These are phyloP conservation scores for Discoglossus pictus DNA, from an alignment of 2,797 vertebrate species.

Conservation along the genomic window DNA sequence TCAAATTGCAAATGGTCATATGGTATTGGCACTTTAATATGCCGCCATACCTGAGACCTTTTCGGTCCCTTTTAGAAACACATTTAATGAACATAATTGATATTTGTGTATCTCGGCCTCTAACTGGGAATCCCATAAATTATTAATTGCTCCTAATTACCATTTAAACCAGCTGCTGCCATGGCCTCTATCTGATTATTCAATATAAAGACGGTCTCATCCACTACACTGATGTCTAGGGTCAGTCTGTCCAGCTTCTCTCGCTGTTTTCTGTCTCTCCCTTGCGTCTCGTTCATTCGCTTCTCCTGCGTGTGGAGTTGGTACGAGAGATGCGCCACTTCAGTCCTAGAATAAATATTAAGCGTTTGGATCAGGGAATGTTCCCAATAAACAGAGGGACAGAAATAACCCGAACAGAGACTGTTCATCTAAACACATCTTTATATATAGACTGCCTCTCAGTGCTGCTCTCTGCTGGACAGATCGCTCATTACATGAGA, in stretches of 20 bases:
- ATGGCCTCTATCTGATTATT: conserved; percentile 61
- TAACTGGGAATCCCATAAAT: too few species aligned
- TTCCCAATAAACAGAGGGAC: not conserved
- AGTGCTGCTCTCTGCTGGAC: too few species aligned
- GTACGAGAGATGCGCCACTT: conserved; percentile 78
- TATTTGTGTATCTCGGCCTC: too few species aligned
- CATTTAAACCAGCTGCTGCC: conserved; percentile 65
- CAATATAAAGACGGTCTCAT: conserved; percentile 64
- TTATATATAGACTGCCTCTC: too few species aligned
- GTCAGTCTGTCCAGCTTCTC: conserved; percentile 63
- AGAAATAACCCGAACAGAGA: conserved; percentile 8
- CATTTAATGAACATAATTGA: too few species aligned
- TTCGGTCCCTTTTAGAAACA: too few species aligned
- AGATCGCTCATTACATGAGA: too few species aligned
- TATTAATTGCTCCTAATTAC: too few species aligned
- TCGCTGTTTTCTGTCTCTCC: conserved; percentile 57
- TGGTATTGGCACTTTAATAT: too few species aligned
- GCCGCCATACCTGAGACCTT: too few species aligned
- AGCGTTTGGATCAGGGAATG: not conserved
- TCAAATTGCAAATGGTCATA: too few species aligned
- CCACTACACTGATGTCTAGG: conserved; percentile 64
- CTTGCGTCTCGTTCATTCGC: conserved; percentile 65
- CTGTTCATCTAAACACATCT: conserved; percentile 10
- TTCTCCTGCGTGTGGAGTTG: conserved; percentile 69
- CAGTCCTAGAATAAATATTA: conserved; percentile 62